A percentile compares a stretch with the other conserved stretches of the same genome.
Evolutionary conservation across 1,140 invertebrate species (phyloP).

Genomic region (Vanessa atalanta): DNA sequence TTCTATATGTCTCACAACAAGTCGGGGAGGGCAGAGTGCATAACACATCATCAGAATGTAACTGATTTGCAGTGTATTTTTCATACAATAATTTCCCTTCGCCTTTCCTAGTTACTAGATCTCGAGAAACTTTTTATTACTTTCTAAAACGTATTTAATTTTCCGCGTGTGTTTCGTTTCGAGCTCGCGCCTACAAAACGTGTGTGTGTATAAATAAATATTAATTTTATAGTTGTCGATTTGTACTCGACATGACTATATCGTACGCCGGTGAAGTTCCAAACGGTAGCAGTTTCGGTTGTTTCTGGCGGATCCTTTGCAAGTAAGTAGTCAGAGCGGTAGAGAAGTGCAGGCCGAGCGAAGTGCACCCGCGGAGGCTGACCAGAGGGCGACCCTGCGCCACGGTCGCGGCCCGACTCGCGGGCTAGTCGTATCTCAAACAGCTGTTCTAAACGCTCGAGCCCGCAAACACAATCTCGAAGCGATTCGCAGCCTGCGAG

Average conservation of each 20-base stretch:
- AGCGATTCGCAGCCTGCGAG: constrained; percentile 1
- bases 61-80: constrained; percentile 66
- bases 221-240: constrained; percentile 69
- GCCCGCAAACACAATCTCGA: background rate
- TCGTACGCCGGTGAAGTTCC: constrained; percentile 93
- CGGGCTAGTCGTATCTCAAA: constrained; percentile 36
- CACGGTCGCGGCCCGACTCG: constrained; percentile 31
- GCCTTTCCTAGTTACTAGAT: constrained; percentile 58
- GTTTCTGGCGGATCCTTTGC: constrained; percentile 92
- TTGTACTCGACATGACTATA: constrained; percentile 86
- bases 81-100: constrained; percentile 63
- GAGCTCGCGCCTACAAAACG: constrained; percentile 73
- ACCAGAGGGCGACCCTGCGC: constrained; percentile 39
- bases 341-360: constrained; percentile 11
- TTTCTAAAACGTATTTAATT: constrained; percentile 79
- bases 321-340: constrained; percentile 86
- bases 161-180: constrained; percentile 75
- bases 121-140: constrained; percentile 69
- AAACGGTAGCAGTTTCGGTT: constrained; percentile 94
- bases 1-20: constrained; percentile 53
- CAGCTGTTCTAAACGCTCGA: constrained; percentile 52
- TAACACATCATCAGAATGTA: constrained; percentile 73
- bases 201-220: constrained; percentile 77
- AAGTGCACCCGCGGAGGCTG: constrained; percentile 23
- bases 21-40: constrained; percentile 60